These are phyloP conservation scores for Oconnorella tubifera DNA, from an alignment of 2,888 invertebrate genomes.

Conservation along the genomic window DNA sequence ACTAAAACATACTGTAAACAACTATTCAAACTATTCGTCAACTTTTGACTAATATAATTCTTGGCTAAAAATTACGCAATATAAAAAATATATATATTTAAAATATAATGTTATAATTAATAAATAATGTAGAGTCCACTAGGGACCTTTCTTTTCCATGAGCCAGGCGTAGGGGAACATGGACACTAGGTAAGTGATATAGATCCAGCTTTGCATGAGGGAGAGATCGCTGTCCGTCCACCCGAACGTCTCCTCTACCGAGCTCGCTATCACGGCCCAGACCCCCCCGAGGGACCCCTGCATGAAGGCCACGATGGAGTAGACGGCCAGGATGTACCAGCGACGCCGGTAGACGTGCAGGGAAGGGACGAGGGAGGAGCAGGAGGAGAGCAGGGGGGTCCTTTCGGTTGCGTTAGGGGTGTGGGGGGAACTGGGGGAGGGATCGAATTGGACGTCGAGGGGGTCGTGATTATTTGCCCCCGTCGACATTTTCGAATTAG, in stretches of 20 bases:
- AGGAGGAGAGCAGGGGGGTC: background rate
- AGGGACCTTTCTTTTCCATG: slow-evolving; percentile 31
- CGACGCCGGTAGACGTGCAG: slow-evolving; percentile 30
- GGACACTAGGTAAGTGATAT: slow-evolving; percentile 25
- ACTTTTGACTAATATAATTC: no score
- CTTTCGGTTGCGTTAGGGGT: no score
- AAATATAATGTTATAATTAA: no score
- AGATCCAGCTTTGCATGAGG: slow-evolving; percentile 33
- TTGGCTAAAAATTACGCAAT: no score
- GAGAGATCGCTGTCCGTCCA: slow-evolving; percentile 32
- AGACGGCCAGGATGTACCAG: slow-evolving; percentile 34
- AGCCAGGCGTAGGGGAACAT: slow-evolving; percentile 32
- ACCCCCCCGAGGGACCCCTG: slow-evolving; percentile 29
- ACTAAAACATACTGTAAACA: no score
- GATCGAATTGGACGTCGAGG: no score
- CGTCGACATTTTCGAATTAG: no score
- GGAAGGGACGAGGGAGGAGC: background rate
- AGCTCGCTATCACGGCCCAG: slow-evolving; percentile 33
- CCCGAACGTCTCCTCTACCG: slow-evolving; percentile 31
- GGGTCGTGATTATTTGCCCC: no score
- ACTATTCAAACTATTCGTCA: no score
- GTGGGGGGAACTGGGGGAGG: no score
- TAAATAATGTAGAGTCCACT: no score
- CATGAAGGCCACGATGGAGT: slow-evolving; percentile 29
- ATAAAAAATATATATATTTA: no score